Evolutionary conservation across 2,113 vertebrate species (phyloP), one percentile per base, ranked within the genome.

Genomic region (Tretioscincus oriximinensis): DNA sequence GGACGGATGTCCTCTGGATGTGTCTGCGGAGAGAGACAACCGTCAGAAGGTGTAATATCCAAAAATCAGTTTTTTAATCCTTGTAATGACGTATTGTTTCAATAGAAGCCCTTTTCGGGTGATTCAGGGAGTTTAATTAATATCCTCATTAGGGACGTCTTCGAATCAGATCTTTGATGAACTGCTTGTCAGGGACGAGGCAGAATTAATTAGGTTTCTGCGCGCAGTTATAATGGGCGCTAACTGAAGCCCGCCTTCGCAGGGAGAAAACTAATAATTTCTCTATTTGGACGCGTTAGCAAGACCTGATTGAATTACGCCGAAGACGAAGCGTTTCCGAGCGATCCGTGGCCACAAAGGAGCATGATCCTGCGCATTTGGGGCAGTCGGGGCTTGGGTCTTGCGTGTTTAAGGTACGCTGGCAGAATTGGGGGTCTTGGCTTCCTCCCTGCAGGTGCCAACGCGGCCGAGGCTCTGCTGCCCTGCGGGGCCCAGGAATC

Each of bases 1-100:
- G 92, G 83, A 89, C 88, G 89, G 90, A 75, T 91, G 35, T 94
- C 93, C 93, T 95, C 92, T 90, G 72, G 92, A 91, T 94, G 92
- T 93, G 91, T 94, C 95, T 94, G 93, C 93, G 18, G 63, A 65
- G n/a, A 90, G 90, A 91, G 92, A 93, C 91, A 88, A 93, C 94
- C 90, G 94, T 89, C 93, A 84, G 31, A 74, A 95, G 93, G 94
- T 92, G 92, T 93, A 94, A 94, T 95, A 93, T 93, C 94, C 88
- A 63, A 93, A 41, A 95, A 95, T 95, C 92, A 94, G 93, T 93
- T 92, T 92, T 41, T 95, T 95, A 95, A 96, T 95, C 94, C 95
- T 94, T 94, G 90, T 95, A 96, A 96, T 95, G 95, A 96, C 93
- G 94, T 95, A 95, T 95, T 96, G 95, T 95, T 95, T 95, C 94